Conservation (phyloP, 2,888 invertebrate species). For the Axea sp. region DNA sequence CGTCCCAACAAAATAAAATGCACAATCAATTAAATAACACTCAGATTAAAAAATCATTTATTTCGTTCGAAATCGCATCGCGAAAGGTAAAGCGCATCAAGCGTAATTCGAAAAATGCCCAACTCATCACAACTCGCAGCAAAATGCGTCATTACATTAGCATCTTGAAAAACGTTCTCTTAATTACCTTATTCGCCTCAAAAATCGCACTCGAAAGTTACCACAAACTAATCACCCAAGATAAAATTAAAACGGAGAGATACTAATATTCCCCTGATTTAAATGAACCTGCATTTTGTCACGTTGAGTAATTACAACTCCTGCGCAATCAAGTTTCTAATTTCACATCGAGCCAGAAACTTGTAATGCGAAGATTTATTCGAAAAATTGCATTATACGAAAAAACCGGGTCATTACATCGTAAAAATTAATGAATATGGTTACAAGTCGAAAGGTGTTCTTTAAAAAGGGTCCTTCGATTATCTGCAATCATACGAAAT, state of each 20-base stretch:
- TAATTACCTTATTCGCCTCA: conserved; percentile 29
- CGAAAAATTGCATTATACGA: conserved; percentile 1
- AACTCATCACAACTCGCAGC: background rate
- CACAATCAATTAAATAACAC: too few species aligned
- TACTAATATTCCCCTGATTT: conserved; percentile 52
- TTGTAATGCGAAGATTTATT: conserved; percentile 6
- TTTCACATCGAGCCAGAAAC: conserved; percentile 5
- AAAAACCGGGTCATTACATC: background rate
- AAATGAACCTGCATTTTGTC: conserved; percentile 56
- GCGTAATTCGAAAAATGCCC: background rate
- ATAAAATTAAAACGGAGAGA: conserved; percentile 12
- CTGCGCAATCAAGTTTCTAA: conserved; percentile 54
- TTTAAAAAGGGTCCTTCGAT: background rate
- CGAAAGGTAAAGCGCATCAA: background rate
- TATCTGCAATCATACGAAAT: conserved; percentile 12
- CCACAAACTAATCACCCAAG: conserved; percentile 29
- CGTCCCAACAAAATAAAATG: too few species aligned
- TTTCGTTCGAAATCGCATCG: too few species aligned
- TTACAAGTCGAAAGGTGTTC: background rate
- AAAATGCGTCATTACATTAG: background rate
- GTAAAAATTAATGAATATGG: conserved; percentile 13
- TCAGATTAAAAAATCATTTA: too few species aligned
- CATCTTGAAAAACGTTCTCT: conserved; percentile 6
- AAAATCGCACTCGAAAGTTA: conserved; percentile 47
- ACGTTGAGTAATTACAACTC: conserved; percentile 47